phyloP scores from a whole-genome alignment of 2,113 vertebrate species.

The Notothenia rossii region DNA sequence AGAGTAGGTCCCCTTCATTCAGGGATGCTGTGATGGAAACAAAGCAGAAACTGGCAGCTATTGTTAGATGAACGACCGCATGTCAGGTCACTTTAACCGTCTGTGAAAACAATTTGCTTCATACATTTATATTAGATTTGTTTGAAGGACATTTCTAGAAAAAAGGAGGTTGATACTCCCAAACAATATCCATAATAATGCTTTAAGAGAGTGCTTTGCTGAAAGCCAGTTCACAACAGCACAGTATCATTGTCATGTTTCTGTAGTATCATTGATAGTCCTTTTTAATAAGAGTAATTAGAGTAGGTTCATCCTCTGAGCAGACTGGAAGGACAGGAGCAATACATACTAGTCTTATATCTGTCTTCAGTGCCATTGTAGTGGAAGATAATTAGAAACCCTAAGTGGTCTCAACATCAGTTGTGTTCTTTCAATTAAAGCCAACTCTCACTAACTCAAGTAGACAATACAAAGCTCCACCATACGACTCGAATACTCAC shows the following conservation, averaged over 20 bases:
- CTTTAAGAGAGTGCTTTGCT: neutral
- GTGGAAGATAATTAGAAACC: constrained; percentile 32
- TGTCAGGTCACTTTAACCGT: too few species aligned
- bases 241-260: neutral
- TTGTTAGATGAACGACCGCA: too few species aligned
- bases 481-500: neutral
- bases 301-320: constrained; percentile 38
- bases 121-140: too few species aligned
- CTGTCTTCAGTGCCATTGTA: constrained; percentile 22
- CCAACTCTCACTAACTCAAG: neutral
- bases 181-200: neutral
- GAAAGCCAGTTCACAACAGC: neutral
- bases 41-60: neutral
- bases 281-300: constrained; percentile 42
- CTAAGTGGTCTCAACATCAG: constrained; percentile 17
- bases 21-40: neutral
- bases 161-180: neutral
- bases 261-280: constrained; percentile 17
- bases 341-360: neutral
- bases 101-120: too few species aligned
- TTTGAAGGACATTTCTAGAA: neutral
- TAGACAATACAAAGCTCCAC: neutral
- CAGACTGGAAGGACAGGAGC: neutral
- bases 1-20: neutral
- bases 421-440: constrained; percentile 27